These are phyloP conservation scores for Drosophila miranda DNA, from an alignment of 1,140 invertebrate genomes.

Conservation along the genomic window DNA sequence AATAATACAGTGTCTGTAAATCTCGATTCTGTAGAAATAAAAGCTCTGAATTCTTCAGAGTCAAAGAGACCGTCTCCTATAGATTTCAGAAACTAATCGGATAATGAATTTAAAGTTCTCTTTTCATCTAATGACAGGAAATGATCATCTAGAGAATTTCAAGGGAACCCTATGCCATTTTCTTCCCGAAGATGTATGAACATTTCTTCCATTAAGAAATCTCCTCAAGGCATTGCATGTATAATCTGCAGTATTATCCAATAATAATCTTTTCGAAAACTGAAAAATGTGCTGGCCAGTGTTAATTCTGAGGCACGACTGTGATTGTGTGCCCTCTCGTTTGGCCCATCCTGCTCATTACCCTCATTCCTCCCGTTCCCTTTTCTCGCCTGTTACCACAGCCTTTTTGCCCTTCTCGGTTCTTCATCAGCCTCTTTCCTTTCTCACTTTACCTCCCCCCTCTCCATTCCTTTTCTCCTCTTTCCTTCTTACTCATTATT, in stretches of 20 bases:
- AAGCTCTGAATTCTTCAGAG: no score
- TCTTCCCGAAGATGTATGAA: no score
- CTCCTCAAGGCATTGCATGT: no score
- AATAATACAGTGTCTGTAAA: no score
- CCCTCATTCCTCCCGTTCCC: slow-evolving; percentile 6
- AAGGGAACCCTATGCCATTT: no score
- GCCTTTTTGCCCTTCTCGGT: slow-evolving; percentile 6
- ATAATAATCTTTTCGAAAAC: slow-evolving; percentile 9
- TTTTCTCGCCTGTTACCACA: slow-evolving; percentile 27
- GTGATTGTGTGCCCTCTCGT: background rate
- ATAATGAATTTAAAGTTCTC: no score
- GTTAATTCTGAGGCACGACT: slow-evolving; percentile 15
- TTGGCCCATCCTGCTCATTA: slow-evolving; percentile 1
- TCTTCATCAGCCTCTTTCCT: background rate
- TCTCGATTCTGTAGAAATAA: no score
- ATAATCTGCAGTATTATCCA: slow-evolving; percentile 2
- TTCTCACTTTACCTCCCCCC: slow-evolving; percentile 11
- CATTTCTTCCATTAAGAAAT: no score
- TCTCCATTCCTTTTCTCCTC: slow-evolving; percentile 8
- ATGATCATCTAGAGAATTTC: no score
- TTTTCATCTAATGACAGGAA: no score
- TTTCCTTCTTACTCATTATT: slow-evolving; percentile 50
- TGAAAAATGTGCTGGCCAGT: slow-evolving; percentile 12
- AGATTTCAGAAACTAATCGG: no score
- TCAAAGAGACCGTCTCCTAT: no score